These are phyloP conservation scores for Drosophila dunni DNA, from an alignment of 1,140 invertebrate species.

Conservation along the genomic window DNA sequence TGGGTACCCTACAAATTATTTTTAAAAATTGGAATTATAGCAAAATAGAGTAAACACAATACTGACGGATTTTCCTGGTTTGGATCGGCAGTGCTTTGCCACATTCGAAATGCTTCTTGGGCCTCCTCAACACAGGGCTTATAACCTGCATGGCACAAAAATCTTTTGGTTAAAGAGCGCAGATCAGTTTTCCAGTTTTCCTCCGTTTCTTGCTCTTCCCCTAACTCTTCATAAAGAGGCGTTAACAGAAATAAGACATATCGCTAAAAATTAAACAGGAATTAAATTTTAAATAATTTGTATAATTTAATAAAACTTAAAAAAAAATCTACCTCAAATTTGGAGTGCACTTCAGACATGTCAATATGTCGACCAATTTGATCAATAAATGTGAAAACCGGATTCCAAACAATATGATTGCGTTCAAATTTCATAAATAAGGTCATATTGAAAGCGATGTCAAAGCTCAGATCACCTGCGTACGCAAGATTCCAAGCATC, in stretches of 20 bases:
- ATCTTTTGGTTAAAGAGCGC: conserved; percentile 87
- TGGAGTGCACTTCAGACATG: conserved; percentile 87
- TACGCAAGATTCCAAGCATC: conserved; percentile 92
- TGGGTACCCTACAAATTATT: conserved; percentile 87
- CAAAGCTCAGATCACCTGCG: conserved; percentile 90
- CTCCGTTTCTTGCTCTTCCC: conserved; percentile 85
- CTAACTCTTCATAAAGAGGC: conserved; percentile 89
- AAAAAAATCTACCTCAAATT: conserved; percentile 88
- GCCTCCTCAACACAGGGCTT: conserved; percentile 89
- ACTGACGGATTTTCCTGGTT: conserved; percentile 91
- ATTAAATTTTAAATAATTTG: background rate
- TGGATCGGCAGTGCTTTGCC: conserved; percentile 88
- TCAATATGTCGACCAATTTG: conserved; percentile 90
- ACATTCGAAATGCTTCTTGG: conserved; percentile 87
- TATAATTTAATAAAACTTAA: background rate
- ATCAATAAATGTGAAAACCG: conserved; percentile 91
- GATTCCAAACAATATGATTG: conserved; percentile 91
- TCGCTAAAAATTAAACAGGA: conserved; percentile 85
- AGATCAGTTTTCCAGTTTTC: conserved; percentile 87
- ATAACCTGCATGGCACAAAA: conserved; percentile 90
- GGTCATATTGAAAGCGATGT: conserved; percentile 90
- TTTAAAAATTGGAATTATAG: background rate
- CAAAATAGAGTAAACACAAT: background rate
- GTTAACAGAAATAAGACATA: conserved; percentile 88
- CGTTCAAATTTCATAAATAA: conserved; percentile 89